Base-by-base conservation (phyloP, 2,888 invertebrate genomes). In the Rugalucina vietnamica region DNA sequence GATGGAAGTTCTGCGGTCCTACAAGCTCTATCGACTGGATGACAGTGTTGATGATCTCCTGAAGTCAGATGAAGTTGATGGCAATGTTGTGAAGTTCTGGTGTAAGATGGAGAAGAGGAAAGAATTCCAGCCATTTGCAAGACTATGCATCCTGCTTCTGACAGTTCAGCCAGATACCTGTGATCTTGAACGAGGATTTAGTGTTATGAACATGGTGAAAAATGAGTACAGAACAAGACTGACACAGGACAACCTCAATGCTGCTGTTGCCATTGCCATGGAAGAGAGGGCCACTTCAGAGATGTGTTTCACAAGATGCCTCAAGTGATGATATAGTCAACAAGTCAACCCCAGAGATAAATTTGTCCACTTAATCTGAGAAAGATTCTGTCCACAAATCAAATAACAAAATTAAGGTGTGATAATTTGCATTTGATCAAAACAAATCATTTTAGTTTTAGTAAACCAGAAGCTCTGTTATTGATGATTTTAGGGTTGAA, bases 11-110 rank as follows among this genome's bases (percentile, higher is more conserved):
- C 32, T 65, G 65, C 32, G 65, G 34, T 32, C 65, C 1, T 65
- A 65, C 34, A 32, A 65, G 65, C 65, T 65, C 1, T 65, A 65
- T 34, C 32, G 65, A 65, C 34, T 65, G 65, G 65, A 65, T 65
- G 32, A 65, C 21, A 65, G 65, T 65, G 65, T 34, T 1, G 65
- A 65, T 2, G 65, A 65, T 34, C 29, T 65, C 14, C 65, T 65
- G 18, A 65, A 34, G 34, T 65, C 65, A 2, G 34, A 65, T 4
- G 65, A 34, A 21, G 34, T 65, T 2, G 34, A 65, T 34, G 65
- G 34, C 3, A 29, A 65, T 34, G 18, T 65, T 12, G 34, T 65
- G 1, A 65, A 32, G 32, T 65, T 65, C 21, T 65, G 34, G 65
- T 65, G 65, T 34, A 65, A 65, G 34, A 21, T 34, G 24, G 65